These are phyloP conservation scores for Adelges cooleyi DNA, from an alignment of 1,140 invertebrate genomes.

Conservation along the genomic window DNA sequence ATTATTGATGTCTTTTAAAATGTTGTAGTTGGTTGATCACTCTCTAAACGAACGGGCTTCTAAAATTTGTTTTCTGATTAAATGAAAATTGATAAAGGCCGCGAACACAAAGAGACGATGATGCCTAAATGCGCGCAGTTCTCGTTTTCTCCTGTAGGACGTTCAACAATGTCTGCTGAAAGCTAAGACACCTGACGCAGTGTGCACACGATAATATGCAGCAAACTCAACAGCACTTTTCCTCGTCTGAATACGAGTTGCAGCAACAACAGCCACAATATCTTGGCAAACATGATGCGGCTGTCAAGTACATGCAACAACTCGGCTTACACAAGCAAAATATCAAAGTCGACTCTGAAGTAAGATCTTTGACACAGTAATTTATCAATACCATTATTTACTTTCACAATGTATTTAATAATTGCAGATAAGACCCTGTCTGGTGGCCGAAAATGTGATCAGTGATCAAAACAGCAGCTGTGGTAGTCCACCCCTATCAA, in stretches of 20 bases:
- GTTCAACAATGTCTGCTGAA: no score
- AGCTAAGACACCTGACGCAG: no score
- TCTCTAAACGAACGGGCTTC: not conserved
- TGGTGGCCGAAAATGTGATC: constrained; percentile 20
- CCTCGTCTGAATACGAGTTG: constrained; percentile 9
- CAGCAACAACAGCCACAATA: constrained; percentile 28
- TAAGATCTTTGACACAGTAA: no score
- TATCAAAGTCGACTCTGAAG: constrained; percentile 13
- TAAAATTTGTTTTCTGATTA: no score
- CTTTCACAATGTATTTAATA: not conserved
- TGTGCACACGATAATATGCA: constrained; percentile 4
- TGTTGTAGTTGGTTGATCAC: not conserved
- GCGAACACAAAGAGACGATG: no score
- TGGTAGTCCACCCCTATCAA: constrained; percentile 15
- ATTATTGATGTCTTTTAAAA: not conserved
- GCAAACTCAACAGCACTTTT: constrained; percentile 14
- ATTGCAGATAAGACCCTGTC: constrained; percentile 15
- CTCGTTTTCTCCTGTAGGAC: no score
- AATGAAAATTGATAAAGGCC: no score
- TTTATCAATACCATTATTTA: not conserved
- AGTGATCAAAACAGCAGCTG: constrained; percentile 21
- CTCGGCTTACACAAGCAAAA: constrained; percentile 10
- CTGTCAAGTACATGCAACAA: constrained; percentile 27
- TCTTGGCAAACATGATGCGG: constrained; percentile 14
- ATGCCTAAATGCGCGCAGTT: no score